A percentile compares a stretch with the other conserved stretches of the same genome.
Conservation (phyloP, 2,797 vertebrate genomes). For the Channa striata region DNA sequence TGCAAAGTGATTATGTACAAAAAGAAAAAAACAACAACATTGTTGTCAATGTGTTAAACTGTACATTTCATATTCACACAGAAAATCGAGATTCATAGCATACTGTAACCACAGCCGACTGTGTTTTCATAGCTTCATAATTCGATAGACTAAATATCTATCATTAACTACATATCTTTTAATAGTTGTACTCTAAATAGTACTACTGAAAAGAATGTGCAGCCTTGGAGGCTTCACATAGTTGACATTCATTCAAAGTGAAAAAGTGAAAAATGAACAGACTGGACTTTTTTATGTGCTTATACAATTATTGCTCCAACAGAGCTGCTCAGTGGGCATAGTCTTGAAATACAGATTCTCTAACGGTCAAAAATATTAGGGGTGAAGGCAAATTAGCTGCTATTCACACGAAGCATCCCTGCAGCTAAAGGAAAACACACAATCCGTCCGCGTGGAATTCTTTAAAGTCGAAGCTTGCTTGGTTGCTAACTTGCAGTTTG, state of each 20-base stretch:
- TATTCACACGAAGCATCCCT: neutral
- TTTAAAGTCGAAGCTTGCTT: neutral
- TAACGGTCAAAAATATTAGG: neutral
- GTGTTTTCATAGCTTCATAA: conserved; percentile 79
- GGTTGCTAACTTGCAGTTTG: neutral
- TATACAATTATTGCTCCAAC: conserved; percentile 4
- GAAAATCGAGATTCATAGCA: conserved; percentile 61
- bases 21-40: conserved; percentile 40
- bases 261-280: conserved; percentile 33
- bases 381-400: neutral
- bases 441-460: neutral
- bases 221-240: conserved; percentile 49
- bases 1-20: conserved; percentile 57
- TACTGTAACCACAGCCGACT: conserved; percentile 57
- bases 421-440: neutral
- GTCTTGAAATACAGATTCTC: neutral
- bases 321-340: conserved; percentile 12
- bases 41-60: conserved; percentile 36
- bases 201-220: conserved; percentile 69
- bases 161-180: conserved; percentile 59
- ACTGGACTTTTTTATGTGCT: conserved; percentile 6
- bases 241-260: conserved; percentile 55
- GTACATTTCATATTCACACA: conserved; percentile 39
- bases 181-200: conserved; percentile 74
- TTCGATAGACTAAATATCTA: conserved; percentile 69